These are phyloP conservation scores for Morpho achilles DNA, from an alignment of 2,888 invertebrate genomes.

Conservation along the genomic window DNA sequence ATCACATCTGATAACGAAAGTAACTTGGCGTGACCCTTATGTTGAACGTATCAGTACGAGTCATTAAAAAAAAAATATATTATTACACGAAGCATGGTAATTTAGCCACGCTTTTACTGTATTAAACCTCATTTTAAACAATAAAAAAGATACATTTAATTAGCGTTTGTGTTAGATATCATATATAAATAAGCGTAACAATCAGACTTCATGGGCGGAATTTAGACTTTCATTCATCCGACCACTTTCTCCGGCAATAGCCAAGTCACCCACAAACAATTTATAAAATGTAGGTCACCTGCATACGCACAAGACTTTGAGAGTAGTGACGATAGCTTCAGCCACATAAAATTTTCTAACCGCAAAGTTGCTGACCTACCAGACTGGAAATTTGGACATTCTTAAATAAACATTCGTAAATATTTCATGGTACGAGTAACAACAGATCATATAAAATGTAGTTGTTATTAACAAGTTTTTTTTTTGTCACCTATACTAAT, in stretches of 20 bases:
- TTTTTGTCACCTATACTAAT: no score
- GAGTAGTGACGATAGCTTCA: conserved; percentile 12
- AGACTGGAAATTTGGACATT: conserved; percentile 1
- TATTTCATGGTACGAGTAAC: no score
- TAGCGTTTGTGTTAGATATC: not conserved
- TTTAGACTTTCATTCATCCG: conserved; percentile 25
- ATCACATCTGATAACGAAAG: no score
- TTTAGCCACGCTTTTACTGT: not conserved
- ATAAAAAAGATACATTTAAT: no score
- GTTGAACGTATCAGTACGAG: no score
- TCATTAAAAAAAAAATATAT: no score
- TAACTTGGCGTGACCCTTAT: no score
- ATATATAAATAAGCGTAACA: conserved; percentile 2
- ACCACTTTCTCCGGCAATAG: conserved; percentile 30
- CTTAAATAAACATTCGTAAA: no score
- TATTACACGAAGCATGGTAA: no score
- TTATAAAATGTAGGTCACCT: conserved; percentile 33
- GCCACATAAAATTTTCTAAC: not conserved
- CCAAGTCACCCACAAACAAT: conserved; percentile 32
- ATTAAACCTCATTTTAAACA: no score
- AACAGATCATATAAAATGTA: no score
- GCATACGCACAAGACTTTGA: conserved; percentile 24
- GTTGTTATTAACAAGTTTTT: no score
- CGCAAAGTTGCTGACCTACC: not conserved
- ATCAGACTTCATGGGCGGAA: conserved; percentile 11